Base-by-base conservation (phyloP, 1,140 invertebrate genomes). In the Leucophenga varia region DNA sequence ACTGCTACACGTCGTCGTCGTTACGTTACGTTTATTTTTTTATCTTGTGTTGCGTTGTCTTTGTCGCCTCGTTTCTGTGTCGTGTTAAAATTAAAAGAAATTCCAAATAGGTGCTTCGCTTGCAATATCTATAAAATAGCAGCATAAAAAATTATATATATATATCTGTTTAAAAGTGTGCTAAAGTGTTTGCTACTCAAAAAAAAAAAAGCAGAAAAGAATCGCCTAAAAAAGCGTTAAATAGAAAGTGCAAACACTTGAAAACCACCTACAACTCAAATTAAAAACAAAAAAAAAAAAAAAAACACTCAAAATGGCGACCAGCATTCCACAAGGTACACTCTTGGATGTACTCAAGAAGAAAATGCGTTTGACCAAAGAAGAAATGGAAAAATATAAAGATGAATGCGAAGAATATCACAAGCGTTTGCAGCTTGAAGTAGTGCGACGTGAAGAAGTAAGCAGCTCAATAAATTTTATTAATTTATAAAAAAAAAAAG, bases 321-420 rank as follows among this genome's bases (percentile, higher is more conserved):
- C 88, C 65, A 90, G 88, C 80, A 84, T 90, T 79, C 86, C 86
- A 74, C 87, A 89, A 79, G 89, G 89, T 67, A 88, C 88, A 63
- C 84, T 97, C 55, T 82, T 96, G 71, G 93, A 96, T 81, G 91
- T 95, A 63, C 84, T 98, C 57, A 98, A 98, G 84, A 96, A 97
- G 84, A 99, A 98, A 86, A 98, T 98, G 95, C 85, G 91, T 63
- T 91, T 94, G 76, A 92, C 95, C 52, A 96, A 96, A 81, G 93
- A 97, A 76, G 95, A 98, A 82, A 90, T 94, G 86, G 95, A 97
- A 77, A 89, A 91, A 78, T 93, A 92, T 80, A 95, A 94, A 81
- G 95, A 98, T 78, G 91, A 95, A 77, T 90, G 89, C 75, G 91
- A 95, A 77, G 91, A 95, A 75, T 88, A 86, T 76, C 88, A 92